A percentile compares a stretch with the other conserved stretches of the same genome.
Evolutionary conservation across 2,113 vertebrate genomes (phyloP).

Genomic region (Albula glossodonta): DNA sequence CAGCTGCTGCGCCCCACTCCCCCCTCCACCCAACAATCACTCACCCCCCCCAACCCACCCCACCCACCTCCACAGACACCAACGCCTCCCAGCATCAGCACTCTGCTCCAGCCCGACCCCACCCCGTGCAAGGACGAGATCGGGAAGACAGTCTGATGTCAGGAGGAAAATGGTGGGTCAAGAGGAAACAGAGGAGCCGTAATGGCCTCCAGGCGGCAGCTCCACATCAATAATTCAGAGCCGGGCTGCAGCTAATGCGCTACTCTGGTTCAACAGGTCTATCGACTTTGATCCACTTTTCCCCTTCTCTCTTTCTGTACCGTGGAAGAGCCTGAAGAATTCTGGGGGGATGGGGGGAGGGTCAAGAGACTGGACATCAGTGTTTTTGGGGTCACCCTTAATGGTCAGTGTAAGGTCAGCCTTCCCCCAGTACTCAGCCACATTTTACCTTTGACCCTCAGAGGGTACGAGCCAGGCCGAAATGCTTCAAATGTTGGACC

Average conservation of each 20-base stretch:
- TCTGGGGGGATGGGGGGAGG: neutral
- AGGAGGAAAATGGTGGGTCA: neutral
- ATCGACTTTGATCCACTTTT: constrained; percentile 11
- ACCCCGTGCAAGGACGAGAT: neutral
- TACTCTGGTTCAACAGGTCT: neutral
- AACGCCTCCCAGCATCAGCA: neutral
- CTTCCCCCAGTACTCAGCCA: neutral
- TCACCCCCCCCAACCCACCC: neutral
- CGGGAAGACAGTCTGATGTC: neutral
- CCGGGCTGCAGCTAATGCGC: neutral
- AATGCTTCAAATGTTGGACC: neutral
- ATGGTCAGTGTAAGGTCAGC: neutral
- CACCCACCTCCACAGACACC: neutral
- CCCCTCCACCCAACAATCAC: neutral
- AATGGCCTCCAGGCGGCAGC: constrained; percentile 1
- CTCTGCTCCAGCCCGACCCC: neutral
- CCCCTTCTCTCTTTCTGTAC: neutral
- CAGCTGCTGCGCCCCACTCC: too few species aligned
- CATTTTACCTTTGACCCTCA: neutral
- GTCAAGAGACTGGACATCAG: neutral
- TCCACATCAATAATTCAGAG: constrained; percentile 8
- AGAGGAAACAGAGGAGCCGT: neutral
- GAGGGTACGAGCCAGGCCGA: neutral
- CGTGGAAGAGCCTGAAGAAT: neutral
- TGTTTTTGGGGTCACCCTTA: neutral